A percentile compares a stretch with the other conserved stretches of the same genome.
Conservation (phyloP, 2,888 invertebrate species). For the Sturmia bella region DNA sequence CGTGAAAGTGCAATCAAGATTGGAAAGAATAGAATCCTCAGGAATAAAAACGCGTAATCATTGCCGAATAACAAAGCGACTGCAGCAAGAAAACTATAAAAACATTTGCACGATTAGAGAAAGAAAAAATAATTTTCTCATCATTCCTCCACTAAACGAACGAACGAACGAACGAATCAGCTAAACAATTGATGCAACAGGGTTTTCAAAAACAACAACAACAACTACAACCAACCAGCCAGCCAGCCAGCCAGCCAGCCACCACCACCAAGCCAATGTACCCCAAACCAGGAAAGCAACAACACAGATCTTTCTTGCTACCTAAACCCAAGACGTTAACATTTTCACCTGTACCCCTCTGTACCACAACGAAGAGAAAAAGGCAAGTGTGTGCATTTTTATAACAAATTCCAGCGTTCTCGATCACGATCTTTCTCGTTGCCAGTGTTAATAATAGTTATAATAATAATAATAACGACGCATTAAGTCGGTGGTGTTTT, state of each 20-base stretch:
- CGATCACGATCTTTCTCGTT: not conserved
- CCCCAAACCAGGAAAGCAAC: constrained; percentile 19
- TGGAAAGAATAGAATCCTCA: constrained; percentile 21
- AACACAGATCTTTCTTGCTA: constrained; percentile 55
- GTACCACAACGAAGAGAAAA: not conserved
- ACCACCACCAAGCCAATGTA: too few relatives aligned
- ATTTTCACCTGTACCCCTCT: constrained; percentile 65
- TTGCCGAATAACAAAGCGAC: constrained; percentile 36
- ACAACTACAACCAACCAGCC: constrained; percentile 12
- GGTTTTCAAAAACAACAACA: constrained; percentile 20
- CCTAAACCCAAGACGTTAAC: constrained; percentile 42
- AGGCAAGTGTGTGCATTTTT: constrained; percentile 66
- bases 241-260: too few relatives aligned
- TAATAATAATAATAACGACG: not conserved
- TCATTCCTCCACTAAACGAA: constrained; percentile 46
- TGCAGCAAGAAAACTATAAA: constrained; percentile 6
- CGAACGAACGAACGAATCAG: too few relatives aligned
- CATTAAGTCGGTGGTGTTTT: constrained; percentile 53
- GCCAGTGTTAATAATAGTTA: constrained; percentile 13
- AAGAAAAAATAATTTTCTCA: constrained; percentile 53
- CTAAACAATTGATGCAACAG: constrained; percentile 60
- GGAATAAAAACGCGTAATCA: constrained; percentile 64
- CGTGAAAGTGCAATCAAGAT: constrained; percentile 65
- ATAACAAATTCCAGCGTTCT: constrained; percentile 29
- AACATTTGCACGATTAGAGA: constrained; percentile 60